Conservation (phyloP, 2,888 invertebrate genomes). For the Pocota personata region DNA sequence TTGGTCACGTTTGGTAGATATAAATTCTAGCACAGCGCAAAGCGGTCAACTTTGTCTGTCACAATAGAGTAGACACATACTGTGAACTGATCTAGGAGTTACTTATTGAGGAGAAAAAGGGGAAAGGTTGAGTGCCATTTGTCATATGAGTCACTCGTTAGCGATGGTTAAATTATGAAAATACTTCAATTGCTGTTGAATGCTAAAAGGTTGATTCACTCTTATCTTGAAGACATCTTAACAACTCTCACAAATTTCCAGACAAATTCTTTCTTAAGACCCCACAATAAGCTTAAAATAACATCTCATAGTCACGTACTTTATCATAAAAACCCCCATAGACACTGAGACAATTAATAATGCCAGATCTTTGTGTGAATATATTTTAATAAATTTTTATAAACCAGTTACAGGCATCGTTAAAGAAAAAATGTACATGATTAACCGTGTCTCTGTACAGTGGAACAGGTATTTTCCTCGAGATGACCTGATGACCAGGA, state of each 20-base stretch:
- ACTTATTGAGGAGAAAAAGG: background rate
- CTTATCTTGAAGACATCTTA: background rate
- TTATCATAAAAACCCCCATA: background rate
- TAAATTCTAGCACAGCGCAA: constrained; percentile 40
- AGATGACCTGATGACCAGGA: constrained; percentile 49
- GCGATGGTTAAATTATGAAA: background rate
- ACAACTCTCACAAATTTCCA: too few relatives aligned
- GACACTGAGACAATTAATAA: background rate
- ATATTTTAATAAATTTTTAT: background rate
- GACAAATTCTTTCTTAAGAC: too few relatives aligned
- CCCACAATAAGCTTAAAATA: background rate
- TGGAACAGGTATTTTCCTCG: constrained; percentile 22
- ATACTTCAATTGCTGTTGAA: background rate
- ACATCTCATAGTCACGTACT: constrained; percentile 8
- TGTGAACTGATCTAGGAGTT: constrained; percentile 40
- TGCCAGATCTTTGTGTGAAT: constrained; percentile 9
- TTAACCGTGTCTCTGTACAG: background rate
- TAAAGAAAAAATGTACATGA: background rate
- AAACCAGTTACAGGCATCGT: background rate
- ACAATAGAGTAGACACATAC: background rate
- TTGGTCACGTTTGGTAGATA: constrained; percentile 53
- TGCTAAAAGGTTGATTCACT: background rate
- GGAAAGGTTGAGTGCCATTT: background rate
- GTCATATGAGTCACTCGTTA: constrained; percentile 21
- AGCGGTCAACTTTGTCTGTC: constrained; percentile 8